Conservation (phyloP, 1,140 invertebrate genomes). For the Parapsyche elsis region DNA sequence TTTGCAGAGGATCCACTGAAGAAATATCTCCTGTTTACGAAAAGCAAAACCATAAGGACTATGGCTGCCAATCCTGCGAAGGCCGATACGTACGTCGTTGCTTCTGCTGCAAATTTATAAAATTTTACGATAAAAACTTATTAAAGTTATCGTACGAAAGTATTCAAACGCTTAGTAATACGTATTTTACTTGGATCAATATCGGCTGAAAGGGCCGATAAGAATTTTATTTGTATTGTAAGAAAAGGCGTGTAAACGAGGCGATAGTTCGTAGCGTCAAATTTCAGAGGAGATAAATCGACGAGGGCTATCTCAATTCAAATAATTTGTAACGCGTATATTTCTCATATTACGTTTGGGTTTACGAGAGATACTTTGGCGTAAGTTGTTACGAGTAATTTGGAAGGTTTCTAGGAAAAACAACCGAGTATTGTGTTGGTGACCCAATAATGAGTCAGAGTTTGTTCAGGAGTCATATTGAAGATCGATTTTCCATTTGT, state of each 20-base stretch:
- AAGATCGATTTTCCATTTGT: conserved; percentile 22
- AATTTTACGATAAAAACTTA: neutral
- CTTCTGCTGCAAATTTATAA: conserved; percentile 59
- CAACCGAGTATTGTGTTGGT: neutral
- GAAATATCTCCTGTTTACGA: conserved; percentile 64
- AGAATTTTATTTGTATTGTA: too few relatives aligned
- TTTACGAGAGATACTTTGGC: too few relatives aligned
- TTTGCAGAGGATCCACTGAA: conserved; percentile 58
- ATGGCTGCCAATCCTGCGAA: conserved; percentile 63
- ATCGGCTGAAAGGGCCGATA: too few relatives aligned
- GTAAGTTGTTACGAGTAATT: too few relatives aligned
- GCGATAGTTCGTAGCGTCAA: too few relatives aligned
- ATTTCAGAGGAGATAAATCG: too few relatives aligned
- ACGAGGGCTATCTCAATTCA: too few relatives aligned
- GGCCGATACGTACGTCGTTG: conserved; percentile 65
- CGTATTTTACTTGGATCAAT: too few relatives aligned
- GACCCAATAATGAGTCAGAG: neutral
- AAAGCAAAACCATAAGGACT: conserved; percentile 63
- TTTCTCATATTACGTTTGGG: too few relatives aligned
- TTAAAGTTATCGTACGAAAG: neutral
- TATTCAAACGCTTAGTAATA: neutral
- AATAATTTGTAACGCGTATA: too few relatives aligned
- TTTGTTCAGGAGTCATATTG: neutral
- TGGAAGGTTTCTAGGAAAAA: neutral
- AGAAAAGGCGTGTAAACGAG: too few relatives aligned